These are phyloP conservation scores for Istiophorus platypterus DNA, from an alignment of 2,113 vertebrate species.

Conservation along the genomic window DNA sequence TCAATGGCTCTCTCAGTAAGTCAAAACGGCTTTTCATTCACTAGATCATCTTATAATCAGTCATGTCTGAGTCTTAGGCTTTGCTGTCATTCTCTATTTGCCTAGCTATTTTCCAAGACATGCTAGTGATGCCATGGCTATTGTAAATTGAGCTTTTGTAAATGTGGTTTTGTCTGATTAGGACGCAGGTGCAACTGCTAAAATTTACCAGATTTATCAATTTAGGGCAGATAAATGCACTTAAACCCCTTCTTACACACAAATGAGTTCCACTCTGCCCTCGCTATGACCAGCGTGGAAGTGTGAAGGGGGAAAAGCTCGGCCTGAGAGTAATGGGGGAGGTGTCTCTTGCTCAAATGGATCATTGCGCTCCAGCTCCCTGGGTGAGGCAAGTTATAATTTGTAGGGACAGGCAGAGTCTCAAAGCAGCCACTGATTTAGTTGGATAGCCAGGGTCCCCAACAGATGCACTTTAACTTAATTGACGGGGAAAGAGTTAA, in stretches of 20 bases:
- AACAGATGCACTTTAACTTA: slow-evolving; percentile 47
- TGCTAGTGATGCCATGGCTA: slow-evolving; percentile 27
- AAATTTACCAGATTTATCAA: slow-evolving; percentile 48
- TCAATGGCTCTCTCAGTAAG: slow-evolving; percentile 22
- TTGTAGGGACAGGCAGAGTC: slow-evolving; percentile 71
- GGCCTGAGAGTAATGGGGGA: slow-evolving; percentile 64
- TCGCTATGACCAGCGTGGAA: slow-evolving; percentile 45
- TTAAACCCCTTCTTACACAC: slow-evolving; percentile 49
- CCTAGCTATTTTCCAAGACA: slow-evolving; percentile 39
- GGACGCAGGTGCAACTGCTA: slow-evolving; percentile 37
- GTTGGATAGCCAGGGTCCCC: slow-evolving; percentile 36
- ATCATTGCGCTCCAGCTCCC: slow-evolving; percentile 75
- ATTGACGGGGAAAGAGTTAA: slow-evolving; percentile 49
- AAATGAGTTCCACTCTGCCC: slow-evolving; percentile 30
- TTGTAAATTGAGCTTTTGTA: slow-evolving; percentile 45
- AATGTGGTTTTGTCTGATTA: slow-evolving; percentile 55
- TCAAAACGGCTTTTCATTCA: slow-evolving; percentile 48
- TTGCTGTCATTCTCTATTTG: slow-evolving; percentile 35
- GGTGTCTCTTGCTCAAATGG: slow-evolving; percentile 73
- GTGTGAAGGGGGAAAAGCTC: slow-evolving; percentile 58
- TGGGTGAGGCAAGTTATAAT: slow-evolving; percentile 70
- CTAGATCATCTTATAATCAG: slow-evolving; percentile 71
- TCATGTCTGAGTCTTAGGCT: slow-evolving; percentile 45
- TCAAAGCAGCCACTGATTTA: slow-evolving; percentile 72
- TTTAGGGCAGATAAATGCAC: slow-evolving; percentile 52